phyloP scores from a whole-genome alignment of 2,888 invertebrate species.

The Drosophila peninsularis region DNA sequence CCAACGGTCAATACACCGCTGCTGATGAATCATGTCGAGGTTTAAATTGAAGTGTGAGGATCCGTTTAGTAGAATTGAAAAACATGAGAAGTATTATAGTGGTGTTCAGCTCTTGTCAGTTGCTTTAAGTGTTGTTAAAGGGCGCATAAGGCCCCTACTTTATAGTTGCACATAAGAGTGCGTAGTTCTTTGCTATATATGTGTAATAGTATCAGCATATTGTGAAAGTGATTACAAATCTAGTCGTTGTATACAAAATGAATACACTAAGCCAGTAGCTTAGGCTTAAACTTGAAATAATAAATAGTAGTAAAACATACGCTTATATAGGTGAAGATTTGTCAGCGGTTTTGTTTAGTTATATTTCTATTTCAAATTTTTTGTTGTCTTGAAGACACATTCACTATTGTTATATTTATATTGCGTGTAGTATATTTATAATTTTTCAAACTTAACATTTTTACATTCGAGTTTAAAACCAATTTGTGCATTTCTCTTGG shows the following conservation, averaged over 20 bases:
- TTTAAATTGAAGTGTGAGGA: constrained; percentile 57
- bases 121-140: constrained; percentile 59
- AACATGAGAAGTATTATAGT: constrained; percentile 51
- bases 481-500: constrained; percentile 71
- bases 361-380: constrained; percentile 29
- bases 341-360: neutral
- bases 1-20: constrained; percentile 83
- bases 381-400: constrained; percentile 69
- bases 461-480: constrained; percentile 65
- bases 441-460: constrained; percentile 65
- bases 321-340: constrained; percentile 1
- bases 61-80: constrained; percentile 40
- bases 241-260: constrained; percentile 66
- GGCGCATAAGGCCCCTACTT: neutral
- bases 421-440: constrained; percentile 33
- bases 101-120: constrained; percentile 43
- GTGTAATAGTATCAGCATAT: constrained; percentile 64
- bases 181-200: constrained; percentile 11
- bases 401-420: constrained; percentile 51
- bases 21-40: constrained; percentile 82
- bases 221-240: constrained; percentile 78
- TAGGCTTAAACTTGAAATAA: constrained; percentile 21
- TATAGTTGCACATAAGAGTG: neutral
- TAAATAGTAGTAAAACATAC: constrained; percentile 24
- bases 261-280: constrained; percentile 29